A percentile compares a stretch with the other conserved stretches of the same genome.
Evolutionary conservation across 1,140 invertebrate species (phyloP).

Genomic region (Leptopilina clavipes): DNA sequence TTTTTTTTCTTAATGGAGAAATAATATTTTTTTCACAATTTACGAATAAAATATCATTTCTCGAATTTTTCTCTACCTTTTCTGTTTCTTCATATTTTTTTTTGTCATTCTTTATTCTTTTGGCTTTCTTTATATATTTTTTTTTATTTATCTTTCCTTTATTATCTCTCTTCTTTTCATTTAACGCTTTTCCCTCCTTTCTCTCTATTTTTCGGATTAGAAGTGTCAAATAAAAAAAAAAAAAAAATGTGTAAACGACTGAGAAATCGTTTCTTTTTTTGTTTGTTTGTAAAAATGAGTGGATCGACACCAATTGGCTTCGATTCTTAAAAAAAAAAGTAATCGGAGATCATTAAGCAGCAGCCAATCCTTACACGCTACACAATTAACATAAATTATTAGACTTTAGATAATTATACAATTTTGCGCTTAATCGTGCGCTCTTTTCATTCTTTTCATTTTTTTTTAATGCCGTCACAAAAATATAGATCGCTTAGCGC

Average conservation of each 20-base stretch:
- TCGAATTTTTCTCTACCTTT: not conserved
- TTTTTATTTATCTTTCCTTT: not conserved
- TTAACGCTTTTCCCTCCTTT: no score
- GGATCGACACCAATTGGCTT: not conserved
- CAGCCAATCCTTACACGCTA: conserved; percentile 32
- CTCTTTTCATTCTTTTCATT: conserved; percentile 39
- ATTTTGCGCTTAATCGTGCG: conserved; percentile 40
- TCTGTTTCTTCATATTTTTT: not conserved
- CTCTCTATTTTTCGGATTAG: not conserved
- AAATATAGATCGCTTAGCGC: conserved; percentile 50
- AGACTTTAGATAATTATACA: conserved; percentile 41
- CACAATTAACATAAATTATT: conserved; percentile 43
- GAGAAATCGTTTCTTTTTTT: no score
- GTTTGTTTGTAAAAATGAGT: conserved; percentile 10
- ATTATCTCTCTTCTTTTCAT: no score
- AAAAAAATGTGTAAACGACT: conserved; percentile 21
- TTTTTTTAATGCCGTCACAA: conserved; percentile 41
- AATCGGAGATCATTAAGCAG: conserved; percentile 30
- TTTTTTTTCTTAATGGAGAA: not conserved
- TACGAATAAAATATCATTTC: not conserved
- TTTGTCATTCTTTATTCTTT: not conserved
- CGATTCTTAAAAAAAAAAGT: conserved; percentile 24
- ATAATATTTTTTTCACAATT: not conserved
- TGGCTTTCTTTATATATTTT: not conserved
- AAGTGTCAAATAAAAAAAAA: conserved; percentile 9